Conservation (phyloP, 2,797 vertebrate genomes). For the Gymnoscopelus braueri region DNA sequence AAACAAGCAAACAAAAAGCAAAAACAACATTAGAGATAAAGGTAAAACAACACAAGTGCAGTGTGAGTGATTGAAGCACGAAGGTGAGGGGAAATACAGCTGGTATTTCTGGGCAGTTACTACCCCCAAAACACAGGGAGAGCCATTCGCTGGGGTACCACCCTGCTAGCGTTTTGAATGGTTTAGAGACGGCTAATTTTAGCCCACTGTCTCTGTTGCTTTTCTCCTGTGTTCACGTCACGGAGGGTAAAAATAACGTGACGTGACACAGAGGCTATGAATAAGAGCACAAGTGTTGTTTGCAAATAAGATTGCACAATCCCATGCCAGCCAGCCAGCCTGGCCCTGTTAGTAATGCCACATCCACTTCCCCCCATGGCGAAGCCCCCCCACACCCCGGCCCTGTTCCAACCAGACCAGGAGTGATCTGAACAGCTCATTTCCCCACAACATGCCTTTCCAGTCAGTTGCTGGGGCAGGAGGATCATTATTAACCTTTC, state of each 20-base stretch:
- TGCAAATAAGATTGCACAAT: constrained; percentile 87
- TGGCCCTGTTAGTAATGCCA: constrained; percentile 69
- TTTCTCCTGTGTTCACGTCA: constrained; percentile 77
- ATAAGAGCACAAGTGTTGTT: constrained; percentile 83
- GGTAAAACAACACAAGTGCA: constrained; percentile 17
- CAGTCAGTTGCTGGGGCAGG: constrained; percentile 80
- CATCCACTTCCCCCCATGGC: constrained; percentile 50
- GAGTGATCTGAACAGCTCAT: constrained; percentile 68
- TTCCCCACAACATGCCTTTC: constrained; percentile 73
- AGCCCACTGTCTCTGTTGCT: constrained; percentile 86
- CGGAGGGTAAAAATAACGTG: constrained; percentile 80
- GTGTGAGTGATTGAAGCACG: constrained; percentile 49
- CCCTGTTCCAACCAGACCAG: constrained; percentile 60
- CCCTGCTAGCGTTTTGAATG: constrained; percentile 67
- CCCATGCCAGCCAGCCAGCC: constrained; percentile 56
- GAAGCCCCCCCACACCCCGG: constrained; percentile 53
- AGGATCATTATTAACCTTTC: constrained; percentile 82
- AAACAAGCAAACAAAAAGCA: constrained; percentile 20
- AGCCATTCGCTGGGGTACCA: constrained; percentile 54
- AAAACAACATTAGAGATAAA: constrained; percentile 7
- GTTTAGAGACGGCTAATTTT: constrained; percentile 80
- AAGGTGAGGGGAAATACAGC: constrained; percentile 28
- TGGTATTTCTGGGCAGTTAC: constrained; percentile 67
- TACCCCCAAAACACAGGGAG: constrained; percentile 58
- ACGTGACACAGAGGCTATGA: constrained; percentile 70